phyloP scores from a whole-genome alignment of 2,113 vertebrate species.

The Anarrhichthys ocellatus region DNA sequence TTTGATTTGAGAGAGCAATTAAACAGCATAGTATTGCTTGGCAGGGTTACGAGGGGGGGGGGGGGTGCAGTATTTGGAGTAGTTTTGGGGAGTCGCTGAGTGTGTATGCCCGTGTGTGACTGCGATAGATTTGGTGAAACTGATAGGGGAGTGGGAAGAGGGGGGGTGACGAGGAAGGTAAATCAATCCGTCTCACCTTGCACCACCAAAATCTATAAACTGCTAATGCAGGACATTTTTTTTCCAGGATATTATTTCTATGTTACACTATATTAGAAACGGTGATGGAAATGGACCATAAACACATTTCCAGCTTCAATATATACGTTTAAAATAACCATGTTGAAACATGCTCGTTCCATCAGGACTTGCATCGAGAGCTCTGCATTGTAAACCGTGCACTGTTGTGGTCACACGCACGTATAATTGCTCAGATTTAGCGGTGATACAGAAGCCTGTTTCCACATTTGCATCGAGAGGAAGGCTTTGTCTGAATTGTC shows the following conservation, averaged over 20 bases:
- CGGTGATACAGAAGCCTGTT: not conserved
- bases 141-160: slow-evolving; percentile 33
- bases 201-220: slow-evolving; percentile 57
- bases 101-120: slow-evolving; percentile 48
- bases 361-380: not conserved
- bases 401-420: not conserved
- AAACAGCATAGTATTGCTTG: slow-evolving; percentile 73
- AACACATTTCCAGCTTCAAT: slow-evolving; percentile 26
- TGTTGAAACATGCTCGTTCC: slow-evolving; percentile 25
- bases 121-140: slow-evolving; percentile 66
- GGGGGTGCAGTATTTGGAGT: slow-evolving; percentile 46
- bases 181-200: slow-evolving; percentile 64
- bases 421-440: not conserved
- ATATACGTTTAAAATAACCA: slow-evolving; percentile 14
- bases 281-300: slow-evolving; percentile 5
- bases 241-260: slow-evolving; percentile 44
- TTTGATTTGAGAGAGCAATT: slow-evolving; percentile 87
- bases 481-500: not conserved
- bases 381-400: not conserved
- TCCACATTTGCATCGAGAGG: not conserved
- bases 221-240: slow-evolving; percentile 35
- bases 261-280: slow-evolving; percentile 17
- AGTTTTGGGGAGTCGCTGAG: slow-evolving; percentile 44
- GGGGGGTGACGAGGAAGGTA: slow-evolving; percentile 32
- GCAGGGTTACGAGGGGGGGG: slow-evolving; percentile 41